Conservation (phyloP, 2,113 vertebrate species). For the Leucopsar rothschildi region DNA sequence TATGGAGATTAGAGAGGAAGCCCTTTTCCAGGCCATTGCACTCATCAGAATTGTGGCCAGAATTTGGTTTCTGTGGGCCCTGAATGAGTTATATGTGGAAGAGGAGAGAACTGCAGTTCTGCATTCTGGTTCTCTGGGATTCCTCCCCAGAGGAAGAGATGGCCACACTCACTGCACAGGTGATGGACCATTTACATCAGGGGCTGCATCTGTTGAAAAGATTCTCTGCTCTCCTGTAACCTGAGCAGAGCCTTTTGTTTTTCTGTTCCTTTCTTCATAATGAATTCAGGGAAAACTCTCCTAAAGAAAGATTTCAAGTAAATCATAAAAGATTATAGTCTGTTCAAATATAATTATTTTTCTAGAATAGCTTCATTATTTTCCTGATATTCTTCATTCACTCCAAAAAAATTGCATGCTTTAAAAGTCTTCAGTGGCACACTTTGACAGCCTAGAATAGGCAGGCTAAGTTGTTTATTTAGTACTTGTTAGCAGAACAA, state of each 20-base stretch:
- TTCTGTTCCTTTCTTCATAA: neutral
- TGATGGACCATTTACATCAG: neutral
- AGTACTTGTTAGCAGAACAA: neutral
- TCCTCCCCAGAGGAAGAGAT: neutral
- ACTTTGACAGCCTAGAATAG: neutral
- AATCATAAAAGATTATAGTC: neutral
- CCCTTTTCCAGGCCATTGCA: conserved; percentile 35
- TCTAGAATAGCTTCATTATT: neutral
- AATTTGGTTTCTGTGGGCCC: neutral
- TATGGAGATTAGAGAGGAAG: conserved; percentile 36
- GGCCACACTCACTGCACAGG: neutral
- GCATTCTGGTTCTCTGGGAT: neutral
- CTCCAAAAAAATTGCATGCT: neutral
- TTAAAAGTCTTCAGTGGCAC: neutral
- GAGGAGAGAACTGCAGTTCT: neutral
- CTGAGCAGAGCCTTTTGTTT: neutral
- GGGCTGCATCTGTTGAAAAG: neutral
- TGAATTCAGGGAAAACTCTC: neutral
- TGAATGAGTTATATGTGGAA: neutral
- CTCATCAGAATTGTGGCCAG: neutral
- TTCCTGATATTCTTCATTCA: neutral
- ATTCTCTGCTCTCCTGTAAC: neutral
- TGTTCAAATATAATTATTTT: neutral
- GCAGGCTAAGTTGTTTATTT: neutral
- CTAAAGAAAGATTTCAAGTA: neutral